Evolutionary conservation across 2,797 vertebrate genomes (phyloP).

Genomic region (Paedocypris micromegethes): DNA sequence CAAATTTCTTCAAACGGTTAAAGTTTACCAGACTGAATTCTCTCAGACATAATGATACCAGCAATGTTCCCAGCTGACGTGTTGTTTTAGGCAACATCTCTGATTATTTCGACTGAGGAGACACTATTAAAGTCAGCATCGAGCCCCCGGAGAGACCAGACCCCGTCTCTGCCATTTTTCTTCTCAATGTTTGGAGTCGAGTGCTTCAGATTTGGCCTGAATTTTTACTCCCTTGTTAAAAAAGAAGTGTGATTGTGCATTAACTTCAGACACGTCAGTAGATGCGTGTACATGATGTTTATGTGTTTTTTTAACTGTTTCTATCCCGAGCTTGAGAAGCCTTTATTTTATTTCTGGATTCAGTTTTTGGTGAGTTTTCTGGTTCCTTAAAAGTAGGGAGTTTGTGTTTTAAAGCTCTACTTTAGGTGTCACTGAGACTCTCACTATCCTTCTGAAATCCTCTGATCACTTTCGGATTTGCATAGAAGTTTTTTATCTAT

Average conservation of each 20-base stretch:
- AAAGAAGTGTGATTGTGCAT: constrained; percentile 10
- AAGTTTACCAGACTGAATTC: too few relatives aligned
- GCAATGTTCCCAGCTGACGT: too few relatives aligned
- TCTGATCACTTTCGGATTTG: not conserved
- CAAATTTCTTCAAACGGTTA: too few relatives aligned
- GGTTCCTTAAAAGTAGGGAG: too few relatives aligned
- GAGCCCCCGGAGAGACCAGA: not conserved
- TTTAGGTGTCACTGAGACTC: too few relatives aligned
- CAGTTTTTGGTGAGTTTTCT: too few relatives aligned
- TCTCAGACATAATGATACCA: too few relatives aligned
- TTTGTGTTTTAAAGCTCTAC: too few relatives aligned
- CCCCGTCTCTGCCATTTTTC: constrained; percentile 1
- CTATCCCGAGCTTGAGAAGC: not conserved
- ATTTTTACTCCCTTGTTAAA: constrained; percentile 2
- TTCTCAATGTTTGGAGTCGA: constrained; percentile 13
- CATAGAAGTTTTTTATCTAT: constrained; percentile 13
- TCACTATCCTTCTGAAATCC: too few relatives aligned
- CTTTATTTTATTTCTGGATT: not conserved
- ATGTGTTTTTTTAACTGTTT: not conserved
- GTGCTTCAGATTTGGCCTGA: not conserved
- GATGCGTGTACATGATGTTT: not conserved
- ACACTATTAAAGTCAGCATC: not conserved
- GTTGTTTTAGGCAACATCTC: too few relatives aligned
- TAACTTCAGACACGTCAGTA: constrained; percentile 3
- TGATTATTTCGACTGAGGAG: too few relatives aligned